Base-by-base conservation (phyloP, 2,113 vertebrate genomes). In the Centropus bengalensis region DNA sequence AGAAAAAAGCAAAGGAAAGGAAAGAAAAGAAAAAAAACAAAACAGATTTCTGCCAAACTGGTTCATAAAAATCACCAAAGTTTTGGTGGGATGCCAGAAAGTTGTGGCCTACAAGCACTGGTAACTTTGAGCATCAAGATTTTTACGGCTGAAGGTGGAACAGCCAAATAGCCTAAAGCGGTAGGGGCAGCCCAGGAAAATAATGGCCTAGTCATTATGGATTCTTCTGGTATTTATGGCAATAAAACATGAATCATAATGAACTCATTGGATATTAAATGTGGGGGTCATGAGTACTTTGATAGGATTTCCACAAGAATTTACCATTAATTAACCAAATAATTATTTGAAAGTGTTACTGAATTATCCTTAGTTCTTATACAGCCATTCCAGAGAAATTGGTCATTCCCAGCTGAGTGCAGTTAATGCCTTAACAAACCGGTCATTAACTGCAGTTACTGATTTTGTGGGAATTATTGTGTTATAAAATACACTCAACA, bases 401-500 rank as follows among this genome's bases (percentile, higher is more conserved):
- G 98, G 96, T 96, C 97, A 97, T 96, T 98, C 96, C 96, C 97
- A 98, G 97, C 95, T 97, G 97, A 98, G 94, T 82, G 96, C 81
- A 98, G 96, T 98, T 98, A 98, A 97, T 97, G 92, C 96, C 91
- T 97, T 97, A 98, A 97, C 97, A 97, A 98, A 98, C 96, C 96
- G 80, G 95, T 96, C 97, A 98, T 98, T 98, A 98, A 97, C 94
- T 97, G 88, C 91, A 97, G 91, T 96, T 97, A 98, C 96, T 98
- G 97, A 97, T 97, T 98, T 97, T 98, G 97, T 98, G 93, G 97
- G 97, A 97, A 98, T 97, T 98, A 98, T 69, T 97, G 93, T 97
- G 95, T 97, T 97, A 98, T 97, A 98, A 98, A 98, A 96, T 97
- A 97, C 85, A 97, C 92, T 98, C 95, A 96, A 95, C 93, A 95